These are phyloP conservation scores for Myanophis thanlyinensis DNA, from an alignment of 2,113 vertebrate genomes.

Conservation along the genomic window DNA sequence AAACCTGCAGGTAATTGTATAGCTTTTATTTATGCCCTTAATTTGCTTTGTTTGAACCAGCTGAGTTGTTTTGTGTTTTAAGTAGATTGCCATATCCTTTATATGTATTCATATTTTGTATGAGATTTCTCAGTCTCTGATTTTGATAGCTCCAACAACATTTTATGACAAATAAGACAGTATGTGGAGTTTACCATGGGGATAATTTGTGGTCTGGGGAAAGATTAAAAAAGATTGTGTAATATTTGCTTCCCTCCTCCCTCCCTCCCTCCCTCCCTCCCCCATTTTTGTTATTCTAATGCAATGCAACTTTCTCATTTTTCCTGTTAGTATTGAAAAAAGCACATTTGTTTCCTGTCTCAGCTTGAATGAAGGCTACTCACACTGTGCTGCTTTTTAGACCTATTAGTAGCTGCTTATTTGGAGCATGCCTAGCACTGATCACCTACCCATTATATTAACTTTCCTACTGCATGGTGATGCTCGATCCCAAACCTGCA, in stretches of 20 bases:
- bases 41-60: constrained; percentile 4
- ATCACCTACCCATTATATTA: background rate
- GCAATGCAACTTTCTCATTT: background rate
- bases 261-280: background rate
- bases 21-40: background rate
- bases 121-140: background rate
- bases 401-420: constrained; percentile 1
- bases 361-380: background rate
- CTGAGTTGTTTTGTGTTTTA: constrained; percentile 2
- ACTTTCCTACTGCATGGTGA: background rate
- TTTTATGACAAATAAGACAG: background rate
- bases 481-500: background rate
- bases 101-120: background rate
- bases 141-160: background rate
- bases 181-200: background rate
- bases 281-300: background rate
- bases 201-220: background rate
- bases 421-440: background rate
- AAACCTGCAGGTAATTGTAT: background rate
- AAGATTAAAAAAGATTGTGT: background rate
- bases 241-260: background rate
- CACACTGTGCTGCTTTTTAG: background rate
- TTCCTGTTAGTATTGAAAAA: background rate
- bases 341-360: constrained; percentile 1
- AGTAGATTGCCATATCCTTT: constrained; percentile 5